phyloP scores from a whole-genome alignment of 2,888 invertebrate species.

The Brachypterus glaber region DNA sequence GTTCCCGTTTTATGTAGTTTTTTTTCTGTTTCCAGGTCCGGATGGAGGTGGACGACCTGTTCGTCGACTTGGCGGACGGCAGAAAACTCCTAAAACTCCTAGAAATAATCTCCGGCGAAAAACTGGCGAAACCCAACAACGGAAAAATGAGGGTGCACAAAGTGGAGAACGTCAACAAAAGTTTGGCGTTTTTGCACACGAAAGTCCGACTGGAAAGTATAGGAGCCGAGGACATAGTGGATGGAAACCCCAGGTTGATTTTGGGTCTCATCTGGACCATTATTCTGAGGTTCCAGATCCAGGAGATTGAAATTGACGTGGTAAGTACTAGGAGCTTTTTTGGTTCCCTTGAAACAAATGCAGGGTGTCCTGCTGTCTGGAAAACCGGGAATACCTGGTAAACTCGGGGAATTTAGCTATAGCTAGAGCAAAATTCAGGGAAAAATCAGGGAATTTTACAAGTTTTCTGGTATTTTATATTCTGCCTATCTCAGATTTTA shows the following conservation, averaged over 20 bases:
- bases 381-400: no score
- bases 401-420: no score
- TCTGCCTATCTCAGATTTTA: no score
- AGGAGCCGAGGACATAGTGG: slow-evolving; percentile 98
- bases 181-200: slow-evolving; percentile 89
- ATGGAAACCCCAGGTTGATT: slow-evolving; percentile 93
- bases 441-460: no score
- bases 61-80: slow-evolving; percentile 92
- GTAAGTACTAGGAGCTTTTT: slow-evolving; percentile 51
- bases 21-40: slow-evolving; percentile 85
- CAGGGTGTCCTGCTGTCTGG: no score
- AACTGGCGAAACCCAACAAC: slow-evolving; percentile 91
- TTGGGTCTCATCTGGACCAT: slow-evolving; percentile 99
- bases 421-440: no score
- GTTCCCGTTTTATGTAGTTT: no score
- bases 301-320: slow-evolving; percentile 95
- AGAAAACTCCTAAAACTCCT: slow-evolving; percentile 83
- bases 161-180: slow-evolving; percentile 98
- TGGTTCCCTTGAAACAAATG: no score
- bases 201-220: slow-evolving; percentile 97
- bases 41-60: slow-evolving; percentile 96
- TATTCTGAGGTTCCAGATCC: slow-evolving; percentile 97
- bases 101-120: slow-evolving; percentile 98
- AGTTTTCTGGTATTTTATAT: no score
- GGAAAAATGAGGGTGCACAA: slow-evolving; percentile 96